These are phyloP conservation scores for Embiotoca jacksoni DNA, from an alignment of 2,113 vertebrate genomes.

Conservation along the genomic window DNA sequence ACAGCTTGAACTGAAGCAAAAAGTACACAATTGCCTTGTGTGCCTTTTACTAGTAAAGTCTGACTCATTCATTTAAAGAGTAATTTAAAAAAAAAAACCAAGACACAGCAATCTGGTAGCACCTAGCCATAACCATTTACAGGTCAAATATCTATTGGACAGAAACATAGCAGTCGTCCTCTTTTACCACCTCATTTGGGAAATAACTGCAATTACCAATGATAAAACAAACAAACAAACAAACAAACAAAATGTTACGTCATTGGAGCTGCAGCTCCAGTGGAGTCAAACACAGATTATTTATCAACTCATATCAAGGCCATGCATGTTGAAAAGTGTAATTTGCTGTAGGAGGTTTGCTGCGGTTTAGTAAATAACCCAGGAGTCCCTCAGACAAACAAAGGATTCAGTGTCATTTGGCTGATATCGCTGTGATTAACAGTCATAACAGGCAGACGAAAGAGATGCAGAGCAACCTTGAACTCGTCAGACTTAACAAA, in stretches of 20 bases:
- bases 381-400: constrained; percentile 57
- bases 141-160: neutral
- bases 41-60: too few species aligned
- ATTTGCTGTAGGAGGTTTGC: constrained; percentile 32
- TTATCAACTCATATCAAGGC: constrained; percentile 34
- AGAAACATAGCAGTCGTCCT: neutral
- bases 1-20: neutral
- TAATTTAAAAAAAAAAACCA: too few species aligned
- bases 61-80: too few species aligned
- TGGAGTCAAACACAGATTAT: constrained; percentile 19
- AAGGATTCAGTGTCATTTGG: constrained; percentile 51
- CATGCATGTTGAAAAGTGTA: constrained; percentile 34
- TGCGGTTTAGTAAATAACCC: constrained; percentile 54
- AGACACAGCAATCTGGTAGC: too few species aligned
- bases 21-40: too few species aligned
- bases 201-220: constrained; percentile 1
- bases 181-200: neutral
- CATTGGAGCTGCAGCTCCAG: neutral
- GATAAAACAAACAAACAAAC: neutral
- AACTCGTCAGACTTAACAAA: constrained; percentile 14
- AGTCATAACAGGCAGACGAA: constrained; percentile 80
- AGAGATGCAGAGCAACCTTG: constrained; percentile 67
- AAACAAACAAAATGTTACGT: neutral
- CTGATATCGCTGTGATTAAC: constrained; percentile 53
- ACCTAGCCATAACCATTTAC: neutral